Base-by-base conservation (phyloP, 92 coral and sea anemone species). In the Muricea muricata region DNA sequence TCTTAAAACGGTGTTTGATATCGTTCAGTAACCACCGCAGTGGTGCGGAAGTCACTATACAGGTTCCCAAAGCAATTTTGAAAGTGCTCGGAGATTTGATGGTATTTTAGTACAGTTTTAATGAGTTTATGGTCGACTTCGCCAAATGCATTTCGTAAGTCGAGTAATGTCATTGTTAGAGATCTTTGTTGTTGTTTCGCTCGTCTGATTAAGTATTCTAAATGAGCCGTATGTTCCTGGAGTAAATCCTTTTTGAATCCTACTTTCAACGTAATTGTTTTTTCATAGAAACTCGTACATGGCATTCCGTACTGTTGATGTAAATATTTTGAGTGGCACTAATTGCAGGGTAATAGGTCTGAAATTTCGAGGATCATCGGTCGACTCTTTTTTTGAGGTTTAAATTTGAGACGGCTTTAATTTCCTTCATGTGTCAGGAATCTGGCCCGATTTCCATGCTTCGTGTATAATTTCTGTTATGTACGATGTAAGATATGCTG, bases 51-150 rank as follows among this genome's bases (percentile, higher is more conserved):
- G 71, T 63, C 25, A n/a, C 21, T 63, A 34, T 63, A 63, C 9
- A 63, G 4, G 7, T 26, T 32, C 25, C 25, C 25, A 26, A 63
- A 14, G 25, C 17, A 5, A 13, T n/a, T 10, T 63, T 6, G 6
- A 25, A 63, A 10, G 15, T 63, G 71, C 17, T 63, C 39, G 2
- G 71, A 9, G 71, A 63, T 50, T 8, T 50, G 58, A 18, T 63
- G 71, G 7, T 25, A 63, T 63, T 63, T 3, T 10, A 63, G 9
- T 37, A 24, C 33, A 25, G 30, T n/a, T 6, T 8, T 6, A 6
- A 11, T 32, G 3, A 63, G 80, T 87, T 82, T 46, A 65, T 81
- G 70, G 71, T 81, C 2, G 9, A 82, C 82, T 54, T 82, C 90
- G 20, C 86, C 86, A 79, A 85, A 85, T 1, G 89, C 89, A 45